phyloP scores from a whole-genome alignment of 2,797 vertebrate genomes.

The Molothrus aeneus region DNA sequence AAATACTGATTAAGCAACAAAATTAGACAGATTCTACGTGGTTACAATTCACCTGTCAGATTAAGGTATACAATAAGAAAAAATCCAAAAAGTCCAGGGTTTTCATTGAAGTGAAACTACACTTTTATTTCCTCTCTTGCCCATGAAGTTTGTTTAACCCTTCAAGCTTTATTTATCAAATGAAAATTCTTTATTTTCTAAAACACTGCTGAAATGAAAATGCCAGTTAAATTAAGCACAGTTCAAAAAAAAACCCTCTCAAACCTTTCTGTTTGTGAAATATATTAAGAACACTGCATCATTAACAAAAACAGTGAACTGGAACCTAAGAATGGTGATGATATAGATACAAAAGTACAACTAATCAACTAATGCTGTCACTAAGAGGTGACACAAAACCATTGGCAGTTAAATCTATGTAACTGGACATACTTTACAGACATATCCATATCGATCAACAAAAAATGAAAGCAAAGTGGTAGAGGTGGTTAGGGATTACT shows the following conservation, averaged over 20 bases:
- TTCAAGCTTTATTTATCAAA: not conserved
- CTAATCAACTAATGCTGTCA: not conserved
- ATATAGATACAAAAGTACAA: not conserved
- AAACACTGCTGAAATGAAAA: not conserved
- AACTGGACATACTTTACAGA: not conserved
- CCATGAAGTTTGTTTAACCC: not conserved
- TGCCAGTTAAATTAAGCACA: not conserved
- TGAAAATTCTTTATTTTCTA: not conserved
- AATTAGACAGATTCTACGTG: not conserved
- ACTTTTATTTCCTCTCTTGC: not conserved
- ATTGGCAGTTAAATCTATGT: not conserved
- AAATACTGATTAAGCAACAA: not conserved
- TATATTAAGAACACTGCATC: not conserved
- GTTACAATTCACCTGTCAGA: not conserved
- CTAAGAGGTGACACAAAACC: not conserved
- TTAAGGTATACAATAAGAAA: not conserved
- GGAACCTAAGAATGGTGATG: not conserved
- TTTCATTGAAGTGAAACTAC: not conserved
- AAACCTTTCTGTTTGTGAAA: not conserved
- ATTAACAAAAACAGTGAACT: not conserved
- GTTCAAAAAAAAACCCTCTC: rapidly evolving
- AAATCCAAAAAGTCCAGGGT: not conserved
- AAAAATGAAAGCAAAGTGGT: not conserved
- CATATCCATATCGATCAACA: not conserved
- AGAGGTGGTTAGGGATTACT: not conserved